These are phyloP conservation scores for Rhinopithecus roxellana DNA, from an alignment of 2,113 vertebrate genomes.

Conservation along the genomic window DNA sequence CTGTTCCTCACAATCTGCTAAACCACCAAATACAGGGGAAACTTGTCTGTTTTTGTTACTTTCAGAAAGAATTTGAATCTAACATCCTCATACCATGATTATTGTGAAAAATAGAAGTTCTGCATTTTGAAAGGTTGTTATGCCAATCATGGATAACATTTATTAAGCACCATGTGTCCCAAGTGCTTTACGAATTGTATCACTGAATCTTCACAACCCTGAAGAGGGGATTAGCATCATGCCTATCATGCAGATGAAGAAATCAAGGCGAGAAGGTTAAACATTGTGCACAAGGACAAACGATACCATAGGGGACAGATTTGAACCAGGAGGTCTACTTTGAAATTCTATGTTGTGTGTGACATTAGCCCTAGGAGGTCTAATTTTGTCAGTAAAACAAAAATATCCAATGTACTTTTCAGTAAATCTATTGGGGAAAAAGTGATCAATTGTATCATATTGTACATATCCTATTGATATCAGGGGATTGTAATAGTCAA, in stretches of 20 bases:
- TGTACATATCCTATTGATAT: background rate
- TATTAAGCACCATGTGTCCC: background rate
- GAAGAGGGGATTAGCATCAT: background rate
- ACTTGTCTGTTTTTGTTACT: background rate
- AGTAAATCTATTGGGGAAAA: background rate
- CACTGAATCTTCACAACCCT: background rate
- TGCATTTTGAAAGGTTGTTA: background rate
- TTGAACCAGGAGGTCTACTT: background rate
- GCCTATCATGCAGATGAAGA: background rate
- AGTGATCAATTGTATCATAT: background rate
- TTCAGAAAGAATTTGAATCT: background rate
- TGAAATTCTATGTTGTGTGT: background rate
- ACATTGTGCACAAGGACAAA: background rate
- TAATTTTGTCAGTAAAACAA: slow-evolving; percentile 1
- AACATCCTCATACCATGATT: background rate
- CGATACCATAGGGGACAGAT: background rate
- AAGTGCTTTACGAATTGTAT: background rate
- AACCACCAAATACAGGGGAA: background rate
- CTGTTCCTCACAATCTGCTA: background rate
- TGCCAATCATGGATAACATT: background rate
- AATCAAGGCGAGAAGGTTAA: background rate
- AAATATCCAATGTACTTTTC: background rate
- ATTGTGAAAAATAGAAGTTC: background rate
- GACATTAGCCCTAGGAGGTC: background rate
- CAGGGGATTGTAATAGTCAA: background rate